These are phyloP conservation scores for Homarus americanus DNA, from an alignment of 1,140 invertebrate species.

Conservation along the genomic window DNA sequence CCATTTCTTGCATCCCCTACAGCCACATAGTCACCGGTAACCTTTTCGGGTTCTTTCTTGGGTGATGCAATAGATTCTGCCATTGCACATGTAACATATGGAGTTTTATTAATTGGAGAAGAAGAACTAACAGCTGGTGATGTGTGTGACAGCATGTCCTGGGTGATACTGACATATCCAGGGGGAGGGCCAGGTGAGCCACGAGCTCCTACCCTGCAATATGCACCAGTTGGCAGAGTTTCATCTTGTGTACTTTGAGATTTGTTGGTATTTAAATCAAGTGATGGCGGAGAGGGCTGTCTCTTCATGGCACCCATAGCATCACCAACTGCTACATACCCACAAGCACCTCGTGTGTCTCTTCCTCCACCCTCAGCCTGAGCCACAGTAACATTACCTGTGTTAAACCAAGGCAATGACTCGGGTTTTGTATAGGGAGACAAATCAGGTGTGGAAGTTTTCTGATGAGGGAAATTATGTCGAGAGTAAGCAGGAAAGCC, in stretches of 20 bases:
- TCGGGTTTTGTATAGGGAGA: slow-evolving; percentile 50
- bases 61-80: slow-evolving; percentile 54
- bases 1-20: slow-evolving; percentile 41
- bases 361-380: slow-evolving; percentile 38
- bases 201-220: slow-evolving; percentile 54
- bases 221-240: slow-evolving; percentile 53
- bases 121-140: slow-evolving; percentile 21
- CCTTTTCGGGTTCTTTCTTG: slow-evolving; percentile 44
- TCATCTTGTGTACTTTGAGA: slow-evolving; percentile 51
- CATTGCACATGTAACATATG: slow-evolving; percentile 66
- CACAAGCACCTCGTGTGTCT: slow-evolving; percentile 19
- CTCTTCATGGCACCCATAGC: slow-evolving; percentile 40
- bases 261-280: slow-evolving; percentile 20
- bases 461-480: slow-evolving; percentile 49
- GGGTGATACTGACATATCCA: slow-evolving; percentile 59
- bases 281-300: slow-evolving; percentile 50
- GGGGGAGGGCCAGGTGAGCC: slow-evolving; percentile 50
- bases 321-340: slow-evolving; percentile 56
- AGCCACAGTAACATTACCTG: slow-evolving; percentile 60
- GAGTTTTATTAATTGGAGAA: slow-evolving; percentile 42
- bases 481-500: slow-evolving; percentile 52
- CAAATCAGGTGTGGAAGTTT: slow-evolving; percentile 22
- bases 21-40: slow-evolving; percentile 37
- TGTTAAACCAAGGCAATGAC: slow-evolving; percentile 57
- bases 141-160: slow-evolving; percentile 20